Evolutionary conservation across 1,140 invertebrate genomes (phyloP).

Genomic region (Pseudachorutes palmiensis): DNA sequence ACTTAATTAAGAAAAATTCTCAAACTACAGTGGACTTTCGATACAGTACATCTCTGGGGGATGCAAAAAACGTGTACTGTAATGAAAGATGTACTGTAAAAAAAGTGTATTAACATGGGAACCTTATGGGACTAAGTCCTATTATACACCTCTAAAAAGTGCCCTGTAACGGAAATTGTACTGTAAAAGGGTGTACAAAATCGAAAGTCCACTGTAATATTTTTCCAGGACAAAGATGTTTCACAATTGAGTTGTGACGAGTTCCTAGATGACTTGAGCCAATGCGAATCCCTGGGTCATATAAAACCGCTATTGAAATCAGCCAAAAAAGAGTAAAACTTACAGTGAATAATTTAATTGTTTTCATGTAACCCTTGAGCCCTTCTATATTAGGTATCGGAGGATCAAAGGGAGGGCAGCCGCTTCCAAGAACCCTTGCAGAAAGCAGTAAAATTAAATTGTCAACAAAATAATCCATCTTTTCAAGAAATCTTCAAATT

Average conservation of each 20-base stretch:
- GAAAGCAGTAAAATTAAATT: not conserved
- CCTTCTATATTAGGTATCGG: not conserved
- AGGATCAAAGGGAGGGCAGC: not conserved
- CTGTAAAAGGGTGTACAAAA: no score
- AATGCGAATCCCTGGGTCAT: conserved; percentile 22
- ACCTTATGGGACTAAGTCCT: no score
- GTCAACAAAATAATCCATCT: not conserved
- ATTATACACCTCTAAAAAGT: no score
- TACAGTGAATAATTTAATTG: conserved; percentile 8
- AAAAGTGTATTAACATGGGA: no score
- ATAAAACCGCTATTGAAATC: conserved; percentile 17
- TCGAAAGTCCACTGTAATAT: conserved; percentile 3
- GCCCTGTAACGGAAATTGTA: no score
- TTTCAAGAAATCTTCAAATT: not conserved
- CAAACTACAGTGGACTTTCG: no score
- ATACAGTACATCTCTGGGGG: no score
- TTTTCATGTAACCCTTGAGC: not conserved
- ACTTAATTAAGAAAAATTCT: no score
- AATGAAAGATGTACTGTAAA: no score
- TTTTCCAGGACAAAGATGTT: conserved; percentile 22
- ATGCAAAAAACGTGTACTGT: no score
- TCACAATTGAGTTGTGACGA: conserved; percentile 17
- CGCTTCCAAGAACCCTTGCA: not conserved
- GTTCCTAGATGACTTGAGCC: conserved; percentile 19
- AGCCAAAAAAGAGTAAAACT: conserved; percentile 17